phyloP scores from a whole-genome alignment of 2,113 vertebrate genomes.

The Gambusia affinis region DNA sequence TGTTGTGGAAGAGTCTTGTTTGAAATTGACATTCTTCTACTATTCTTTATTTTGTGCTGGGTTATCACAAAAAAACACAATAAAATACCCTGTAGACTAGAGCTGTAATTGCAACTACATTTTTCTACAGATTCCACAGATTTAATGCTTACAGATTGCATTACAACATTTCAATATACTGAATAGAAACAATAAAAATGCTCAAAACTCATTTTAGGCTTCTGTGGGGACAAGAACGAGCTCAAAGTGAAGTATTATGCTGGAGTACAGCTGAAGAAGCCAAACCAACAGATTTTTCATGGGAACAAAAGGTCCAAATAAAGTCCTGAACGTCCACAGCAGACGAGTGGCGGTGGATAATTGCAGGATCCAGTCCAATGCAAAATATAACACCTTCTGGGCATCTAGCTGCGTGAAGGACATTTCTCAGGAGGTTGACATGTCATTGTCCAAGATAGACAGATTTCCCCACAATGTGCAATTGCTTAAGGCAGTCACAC shows the following conservation, averaged over 20 bases:
- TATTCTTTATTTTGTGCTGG: too few relatives aligned
- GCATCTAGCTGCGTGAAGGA: neutral
- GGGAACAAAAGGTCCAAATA: conserved; percentile 5
- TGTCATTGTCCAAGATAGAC: neutral
- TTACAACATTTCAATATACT: neutral
- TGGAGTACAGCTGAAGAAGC: neutral
- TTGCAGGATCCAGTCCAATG: neutral
- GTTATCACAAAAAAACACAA: too few relatives aligned
- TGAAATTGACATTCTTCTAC: too few relatives aligned
- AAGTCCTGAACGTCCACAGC: neutral
- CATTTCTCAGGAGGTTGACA: neutral
- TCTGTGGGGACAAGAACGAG: neutral
- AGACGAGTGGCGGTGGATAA: neutral
- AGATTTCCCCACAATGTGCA: neutral
- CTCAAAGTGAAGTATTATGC: neutral
- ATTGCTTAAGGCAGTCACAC: neutral
- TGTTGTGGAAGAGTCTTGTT: too few relatives aligned
- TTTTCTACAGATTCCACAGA: too few relatives aligned
- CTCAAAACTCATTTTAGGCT: neutral
- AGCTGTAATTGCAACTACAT: too few relatives aligned
- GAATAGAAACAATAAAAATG: neutral
- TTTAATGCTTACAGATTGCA: neutral
- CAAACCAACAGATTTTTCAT: conserved; percentile 9
- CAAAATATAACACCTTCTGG: neutral
- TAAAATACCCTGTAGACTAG: too few relatives aligned